A percentile compares a stretch with the other conserved stretches of the same genome.
Evolutionary conservation across 2,797 vertebrate species (phyloP).

Genomic region (Pteronotus mesoamericanus): DNA sequence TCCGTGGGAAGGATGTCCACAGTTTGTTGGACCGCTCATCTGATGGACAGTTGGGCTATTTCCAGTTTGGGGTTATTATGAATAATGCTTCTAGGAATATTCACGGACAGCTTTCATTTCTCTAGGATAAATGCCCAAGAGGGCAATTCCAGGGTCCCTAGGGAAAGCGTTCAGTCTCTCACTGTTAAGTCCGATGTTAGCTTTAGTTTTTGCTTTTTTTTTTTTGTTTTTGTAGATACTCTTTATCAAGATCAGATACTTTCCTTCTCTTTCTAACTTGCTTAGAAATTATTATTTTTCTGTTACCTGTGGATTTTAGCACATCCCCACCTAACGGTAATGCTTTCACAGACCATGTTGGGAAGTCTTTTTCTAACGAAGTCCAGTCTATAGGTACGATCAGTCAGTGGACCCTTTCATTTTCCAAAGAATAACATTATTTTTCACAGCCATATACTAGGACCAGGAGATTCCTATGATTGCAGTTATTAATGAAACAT

Average conservation of each 20-base stretch:
- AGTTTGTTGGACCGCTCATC: background rate
- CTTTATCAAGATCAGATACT: background rate
- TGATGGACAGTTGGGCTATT: background rate
- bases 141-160: background rate
- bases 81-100: background rate
- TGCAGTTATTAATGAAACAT: background rate
- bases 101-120: background rate
- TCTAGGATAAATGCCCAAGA: background rate
- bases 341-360: background rate
- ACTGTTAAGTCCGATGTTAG: background rate
- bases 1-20: background rate
- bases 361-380: background rate
- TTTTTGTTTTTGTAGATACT: background rate
- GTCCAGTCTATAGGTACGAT: background rate
- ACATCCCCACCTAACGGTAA: background rate
- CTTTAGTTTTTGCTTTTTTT: background rate
- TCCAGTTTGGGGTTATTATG: background rate
- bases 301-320: background rate
- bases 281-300: background rate
- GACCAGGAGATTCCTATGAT: background rate
- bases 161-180: background rate
- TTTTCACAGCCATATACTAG: background rate
- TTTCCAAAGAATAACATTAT: background rate
- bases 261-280: background rate
- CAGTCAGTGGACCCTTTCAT: background rate